Evolutionary conservation across 2,113 vertebrate species (phyloP), one percentile per base, ranked within the genome.

Genomic region (Oryctolagus cuniculus): DNA sequence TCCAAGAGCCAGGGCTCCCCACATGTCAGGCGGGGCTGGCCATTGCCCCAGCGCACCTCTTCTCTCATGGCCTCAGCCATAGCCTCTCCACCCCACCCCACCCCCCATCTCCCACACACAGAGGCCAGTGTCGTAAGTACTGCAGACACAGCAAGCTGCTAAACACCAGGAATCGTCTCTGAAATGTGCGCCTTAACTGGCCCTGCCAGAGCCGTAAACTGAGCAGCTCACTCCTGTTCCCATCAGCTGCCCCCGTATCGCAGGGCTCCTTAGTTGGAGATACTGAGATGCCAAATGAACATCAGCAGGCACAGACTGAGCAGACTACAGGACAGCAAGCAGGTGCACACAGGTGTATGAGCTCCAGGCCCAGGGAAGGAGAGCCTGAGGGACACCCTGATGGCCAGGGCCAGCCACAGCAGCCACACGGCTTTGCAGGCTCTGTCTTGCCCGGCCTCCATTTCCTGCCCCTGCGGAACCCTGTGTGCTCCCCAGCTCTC

Each of bases 221-320:
- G 74, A 83, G 21, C 1, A 55, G 51, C 80, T 53, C 34, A 64
- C 13, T 89, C 73, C n/a, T 6, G 5, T 51, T 44, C 31, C 69
- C 36, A n/a, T n/a, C 24, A 53, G 91, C 74, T 55, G 53, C 31
- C 13, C 36, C 6, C 25, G 29, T n/a, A 73, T 25, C 29, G 51
- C 9, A 36, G 36, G 61, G 17, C 73, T 83, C 53, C 63, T 74
- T n/a, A n/a, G 38, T 89, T 77, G 70, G 66, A 93, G 93, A 89
- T 12, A 67, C 64, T 49, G 67, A 83, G 51, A 38, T 64, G 4
- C 51, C 74, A 87, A 74, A 87, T 19, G 44, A 36, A 79, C 38
- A 74, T 11, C 3, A 61, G 34, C n/a, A 13, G 4, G 29, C 66
- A 72, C 13, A 61, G 36, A 55, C 0, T 2, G n/a, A 19, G n/a